Evolutionary conservation across 2,888 invertebrate genomes (phyloP), one percentile per base, ranked within the genome.

Genomic region (Miltochrista miniata): DNA sequence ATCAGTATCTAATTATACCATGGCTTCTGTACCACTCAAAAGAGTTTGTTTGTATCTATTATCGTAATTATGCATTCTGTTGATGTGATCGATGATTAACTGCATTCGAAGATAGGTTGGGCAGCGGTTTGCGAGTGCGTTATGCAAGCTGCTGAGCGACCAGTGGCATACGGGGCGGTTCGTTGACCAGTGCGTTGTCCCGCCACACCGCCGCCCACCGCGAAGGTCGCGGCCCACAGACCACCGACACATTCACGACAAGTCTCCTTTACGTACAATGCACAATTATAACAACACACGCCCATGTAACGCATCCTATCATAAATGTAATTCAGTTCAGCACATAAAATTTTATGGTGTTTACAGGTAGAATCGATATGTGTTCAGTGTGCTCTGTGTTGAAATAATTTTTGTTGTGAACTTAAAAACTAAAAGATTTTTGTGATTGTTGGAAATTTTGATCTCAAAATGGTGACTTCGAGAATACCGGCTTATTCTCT

Each of bases 401-500:
- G 79, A 81, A 77, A 82, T 78, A 79, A 76, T 69, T 81, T 81
- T 78, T 70, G 77, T 72, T 74, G 85, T 84, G 83, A 81, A 80
- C 73, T 75, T n/a, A 81, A 78, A 69, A 24, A 43, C 38, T 59
- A 66, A 62, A 69, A 56, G 70, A 76, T 76, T 67, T 70, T 73
- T 68, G 60, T 55, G 64, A 83, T 80, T 81, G 83, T 80, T 85
- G 84, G 81, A 90, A 89, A 85, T 81, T 85, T 89, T 85, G 90
- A 89, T 90, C 90, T 91, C 91, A 91, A 87, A 87, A 93, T 93
- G 93, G 93, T 93, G 83, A 93, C 93, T 79, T 93, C 93, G 81
- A 92, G 93, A 80, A 93, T 93, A 88, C 93, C 93, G 62, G 93
- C 93, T 81, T 93, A 93, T 88, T 92, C 92, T 81, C 86, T 93